A percentile compares a stretch with the other conserved stretches of the same genome.
phyloP scores from a whole-genome alignment of 2,888 invertebrate genomes.

The Epirrhoe alternata region DNA sequence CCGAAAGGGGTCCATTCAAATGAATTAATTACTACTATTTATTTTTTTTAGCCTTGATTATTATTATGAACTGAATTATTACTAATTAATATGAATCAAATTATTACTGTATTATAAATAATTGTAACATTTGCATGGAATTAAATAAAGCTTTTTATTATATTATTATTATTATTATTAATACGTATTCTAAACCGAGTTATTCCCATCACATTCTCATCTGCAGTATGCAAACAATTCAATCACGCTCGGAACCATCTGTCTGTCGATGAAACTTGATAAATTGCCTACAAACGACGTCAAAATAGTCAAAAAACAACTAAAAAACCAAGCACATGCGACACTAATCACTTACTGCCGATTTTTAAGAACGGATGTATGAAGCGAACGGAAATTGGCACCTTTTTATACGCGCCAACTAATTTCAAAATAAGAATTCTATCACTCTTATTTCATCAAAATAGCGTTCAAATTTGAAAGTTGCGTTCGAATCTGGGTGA shows the following conservation, averaged over 20 bases:
- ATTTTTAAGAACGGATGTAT: constrained; percentile 81
- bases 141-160: too few species aligned
- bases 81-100: too few species aligned
- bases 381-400: constrained; percentile 78
- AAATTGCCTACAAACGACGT: constrained; percentile 65
- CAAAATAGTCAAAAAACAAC: constrained; percentile 68
- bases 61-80: too few species aligned
- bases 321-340: constrained; percentile 75
- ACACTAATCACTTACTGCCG: constrained; percentile 77
- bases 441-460: constrained; percentile 35
- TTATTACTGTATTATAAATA: too few species aligned
- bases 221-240: constrained; percentile 57
- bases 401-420: constrained; percentile 66
- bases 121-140: too few species aligned
- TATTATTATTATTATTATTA: too few species aligned
- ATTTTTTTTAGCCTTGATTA: too few species aligned
- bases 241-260: constrained; percentile 62
- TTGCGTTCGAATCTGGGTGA: constrained; percentile 14
- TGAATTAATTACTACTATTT: too few species aligned
- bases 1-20: too few species aligned
- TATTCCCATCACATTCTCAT: constrained; percentile 8
- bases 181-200: background rate
- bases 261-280: constrained; percentile 70
- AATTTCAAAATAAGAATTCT: constrained; percentile 16
- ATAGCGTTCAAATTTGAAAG: constrained; percentile 46